Conservation (phyloP, 1,140 invertebrate species). For the Drosophila fuyamai region DNA sequence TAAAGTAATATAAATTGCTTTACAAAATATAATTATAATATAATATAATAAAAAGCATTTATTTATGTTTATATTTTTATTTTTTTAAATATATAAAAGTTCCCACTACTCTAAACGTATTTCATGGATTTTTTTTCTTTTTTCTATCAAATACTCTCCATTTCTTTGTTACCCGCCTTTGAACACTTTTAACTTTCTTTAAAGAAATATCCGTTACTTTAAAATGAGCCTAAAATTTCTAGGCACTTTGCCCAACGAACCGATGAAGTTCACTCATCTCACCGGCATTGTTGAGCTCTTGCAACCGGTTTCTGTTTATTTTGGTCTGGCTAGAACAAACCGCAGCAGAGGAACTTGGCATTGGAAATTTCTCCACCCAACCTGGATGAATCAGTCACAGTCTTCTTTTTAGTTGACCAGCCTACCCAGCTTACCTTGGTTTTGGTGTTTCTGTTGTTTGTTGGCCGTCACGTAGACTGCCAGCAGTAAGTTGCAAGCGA, state of each 20-base stretch:
- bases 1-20: too few relatives aligned
- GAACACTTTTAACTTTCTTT: constrained; percentile 1
- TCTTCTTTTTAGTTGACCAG: constrained; percentile 4
- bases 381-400: constrained; percentile 28
- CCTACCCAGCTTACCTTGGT: constrained; percentile 60
- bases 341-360: constrained; percentile 23
- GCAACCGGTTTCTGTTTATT: constrained; percentile 68
- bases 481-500: constrained; percentile 52
- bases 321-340: constrained; percentile 58
- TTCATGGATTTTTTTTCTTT: too few relatives aligned
- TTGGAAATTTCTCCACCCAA: constrained; percentile 51
- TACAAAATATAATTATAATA: too few relatives aligned
- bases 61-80: too few relatives aligned
- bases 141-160: not conserved
- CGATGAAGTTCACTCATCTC: constrained; percentile 38
- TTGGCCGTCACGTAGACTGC: constrained; percentile 46
- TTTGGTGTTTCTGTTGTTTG: constrained; percentile 60
- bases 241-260: constrained; percentile 67
- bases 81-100: too few relatives aligned
- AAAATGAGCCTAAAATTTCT: constrained; percentile 6
- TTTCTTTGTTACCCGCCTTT: not conserved
- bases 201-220: constrained; percentile 12
- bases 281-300: constrained; percentile 18
- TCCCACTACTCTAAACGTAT: too few relatives aligned
- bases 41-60: too few relatives aligned